These are phyloP conservation scores for Malthinus seriepunctatus DNA, from an alignment of 2,888 invertebrate genomes.

Conservation along the genomic window DNA sequence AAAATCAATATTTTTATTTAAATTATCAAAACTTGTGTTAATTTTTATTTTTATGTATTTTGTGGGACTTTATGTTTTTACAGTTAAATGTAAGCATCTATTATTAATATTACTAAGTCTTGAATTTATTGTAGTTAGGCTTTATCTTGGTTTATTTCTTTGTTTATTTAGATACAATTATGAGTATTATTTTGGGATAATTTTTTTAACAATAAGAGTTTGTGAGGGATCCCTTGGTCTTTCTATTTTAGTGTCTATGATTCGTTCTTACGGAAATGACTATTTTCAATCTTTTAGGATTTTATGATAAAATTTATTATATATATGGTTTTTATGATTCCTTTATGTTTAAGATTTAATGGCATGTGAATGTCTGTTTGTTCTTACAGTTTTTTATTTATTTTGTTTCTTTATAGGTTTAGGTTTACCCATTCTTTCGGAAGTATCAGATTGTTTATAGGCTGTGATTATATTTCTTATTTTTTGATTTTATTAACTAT, in stretches of 20 bases:
- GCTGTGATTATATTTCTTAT: conserved; percentile 59
- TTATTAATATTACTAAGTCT: conserved; percentile 63
- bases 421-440: conserved; percentile 49
- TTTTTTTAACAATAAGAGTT: conserved; percentile 66
- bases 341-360: conserved; percentile 57
- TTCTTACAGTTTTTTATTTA: conserved; percentile 56
- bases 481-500: conserved; percentile 56
- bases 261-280: conserved; percentile 66
- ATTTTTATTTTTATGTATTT: conserved; percentile 58
- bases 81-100: conserved; percentile 62
- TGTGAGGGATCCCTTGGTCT: conserved; percentile 69
- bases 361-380: conserved; percentile 59
- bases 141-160: conserved; percentile 58
- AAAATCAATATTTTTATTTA: conserved; percentile 69
- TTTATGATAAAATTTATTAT: conserved; percentile 61
- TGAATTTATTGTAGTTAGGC: conserved; percentile 63
- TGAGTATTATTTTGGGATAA: conserved; percentile 10
- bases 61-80: conserved; percentile 59
- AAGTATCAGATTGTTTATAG: conserved; percentile 53
- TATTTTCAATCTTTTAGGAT: conserved; percentile 62
- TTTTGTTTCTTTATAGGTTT: conserved; percentile 55
- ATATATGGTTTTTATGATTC: conserved; percentile 56
- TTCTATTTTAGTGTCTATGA: conserved; percentile 60
- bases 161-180: conserved; percentile 54
- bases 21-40: conserved; percentile 67